Conservation (phyloP, 2,888 invertebrate species). For the Notodonta dromedarius region DNA sequence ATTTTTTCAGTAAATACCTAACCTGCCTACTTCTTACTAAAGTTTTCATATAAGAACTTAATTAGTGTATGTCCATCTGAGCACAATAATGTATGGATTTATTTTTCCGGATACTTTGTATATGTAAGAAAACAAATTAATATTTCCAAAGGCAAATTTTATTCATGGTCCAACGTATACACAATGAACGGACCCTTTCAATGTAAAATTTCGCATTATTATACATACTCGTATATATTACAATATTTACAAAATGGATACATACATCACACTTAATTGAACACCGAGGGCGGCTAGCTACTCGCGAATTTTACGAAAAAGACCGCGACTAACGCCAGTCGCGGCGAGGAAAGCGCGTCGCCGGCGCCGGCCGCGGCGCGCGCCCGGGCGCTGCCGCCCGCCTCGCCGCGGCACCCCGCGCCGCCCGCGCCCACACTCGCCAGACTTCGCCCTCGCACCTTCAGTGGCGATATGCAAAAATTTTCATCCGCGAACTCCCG, state of each 20-base stretch:
- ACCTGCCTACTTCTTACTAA: too few species aligned
- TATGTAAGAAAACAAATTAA: conserved; percentile 42
- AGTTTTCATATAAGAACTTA: too few species aligned
- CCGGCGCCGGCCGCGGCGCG: conserved; percentile 60
- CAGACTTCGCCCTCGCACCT: conserved; percentile 91
- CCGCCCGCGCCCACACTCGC: conserved; percentile 74
- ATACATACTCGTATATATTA: conserved; percentile 73
- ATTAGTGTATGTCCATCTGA: too few species aligned
- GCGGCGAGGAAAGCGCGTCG: conserved; percentile 47
- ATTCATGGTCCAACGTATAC: conserved; percentile 83
- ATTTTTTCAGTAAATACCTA: not conserved
- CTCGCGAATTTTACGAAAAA: conserved; percentile 60
- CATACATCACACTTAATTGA: conserved; percentile 67
- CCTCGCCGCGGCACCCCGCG: conserved; percentile 71
- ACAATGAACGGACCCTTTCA: conserved; percentile 82
- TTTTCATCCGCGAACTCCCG: conserved; percentile 89
- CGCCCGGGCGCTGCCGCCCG: conserved; percentile 67
- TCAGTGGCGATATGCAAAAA: conserved; percentile 93
- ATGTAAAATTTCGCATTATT: conserved; percentile 80
- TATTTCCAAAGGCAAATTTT: conserved; percentile 80
- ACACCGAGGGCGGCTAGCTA: conserved; percentile 74
- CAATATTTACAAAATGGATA: conserved; percentile 79
- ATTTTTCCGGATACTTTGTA: too few species aligned
- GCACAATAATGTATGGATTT: too few species aligned
- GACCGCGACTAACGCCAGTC: conserved; percentile 59